Base-by-base conservation (phyloP, 1,140 invertebrate genomes). In the Pachyrhynchus sulphureomaculatus region DNA sequence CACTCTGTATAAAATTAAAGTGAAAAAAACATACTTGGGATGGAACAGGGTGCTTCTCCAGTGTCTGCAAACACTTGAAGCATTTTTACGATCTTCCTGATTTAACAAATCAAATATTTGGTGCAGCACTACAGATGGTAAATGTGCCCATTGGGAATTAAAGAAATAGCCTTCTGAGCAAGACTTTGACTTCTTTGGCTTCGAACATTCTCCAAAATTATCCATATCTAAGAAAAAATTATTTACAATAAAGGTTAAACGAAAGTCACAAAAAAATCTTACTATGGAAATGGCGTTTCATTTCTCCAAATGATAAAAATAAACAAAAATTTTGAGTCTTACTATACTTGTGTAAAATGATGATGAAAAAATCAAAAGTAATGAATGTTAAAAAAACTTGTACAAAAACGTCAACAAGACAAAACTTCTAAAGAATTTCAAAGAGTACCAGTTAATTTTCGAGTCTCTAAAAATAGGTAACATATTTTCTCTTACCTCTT, bases 41-140 rank as follows among this genome's bases (percentile, higher is more conserved):
- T 75, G 73, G 62, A 72, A 76, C 8, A 70, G 29, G 45, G 56
- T 68, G 39, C 69, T 68, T 70, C 75, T 67, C 75, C 75, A 76
- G 54, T 69, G 68, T 36, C 64, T 68, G 55, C 75, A 76, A 42
- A 68, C 66, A 61, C 64, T 66, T 8, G 74, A 75, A 9, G 74
- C 75, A 68, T 70, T 75, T 57, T 67, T 65, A 44, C 68, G 64
- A 67, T 76, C 75, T 45, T 65, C 49, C 37, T 64, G 41, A 48
- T 51, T 65, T 17, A 76, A 60, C 36, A 65, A 65, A 37, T 70
- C 64, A 61, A 70, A 76, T 49, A 75, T 72, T 52, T 76, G 64
- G 41, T 71, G 58, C 47, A 75, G 54, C n/a, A 75, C 60, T 29
- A 75, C 54, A 36, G 67, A 66, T 32, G 75, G 75, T 37, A 76